Evolutionary conservation across 2,113 vertebrate genomes (phyloP).

Genomic region (Danionella cerebrum): DNA sequence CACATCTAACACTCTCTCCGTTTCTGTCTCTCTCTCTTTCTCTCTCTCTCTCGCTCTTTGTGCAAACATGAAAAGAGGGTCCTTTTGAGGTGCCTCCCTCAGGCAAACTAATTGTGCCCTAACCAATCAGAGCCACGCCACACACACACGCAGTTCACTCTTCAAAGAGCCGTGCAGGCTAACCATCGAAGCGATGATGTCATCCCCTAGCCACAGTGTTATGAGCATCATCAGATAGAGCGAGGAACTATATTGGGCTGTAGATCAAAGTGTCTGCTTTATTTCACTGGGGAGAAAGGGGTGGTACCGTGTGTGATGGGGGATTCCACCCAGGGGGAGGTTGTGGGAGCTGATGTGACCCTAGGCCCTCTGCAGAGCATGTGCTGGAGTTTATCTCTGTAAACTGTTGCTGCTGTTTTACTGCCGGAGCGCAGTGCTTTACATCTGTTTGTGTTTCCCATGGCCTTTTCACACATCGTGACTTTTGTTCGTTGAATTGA

Average conservation of each 20-base stretch:
- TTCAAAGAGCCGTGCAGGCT: conserved; percentile 38
- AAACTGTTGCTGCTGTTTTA: conserved; percentile 6
- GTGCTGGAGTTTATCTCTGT: conserved; percentile 10
- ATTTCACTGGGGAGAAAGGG: not conserved
- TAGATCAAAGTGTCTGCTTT: conserved; percentile 27
- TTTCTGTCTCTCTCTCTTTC: not conserved
- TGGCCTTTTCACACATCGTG: conserved; percentile 1
- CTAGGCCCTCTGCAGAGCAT: conserved; percentile 7
- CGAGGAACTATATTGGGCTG: conserved; percentile 25
- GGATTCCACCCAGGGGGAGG: not conserved
- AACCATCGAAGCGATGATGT: conserved; percentile 43
- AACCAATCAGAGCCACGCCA: conserved; percentile 38
- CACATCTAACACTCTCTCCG: conserved; percentile 1
- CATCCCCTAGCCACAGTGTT: conserved; percentile 31
- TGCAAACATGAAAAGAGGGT: conserved; percentile 28
- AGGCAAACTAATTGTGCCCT: conserved; percentile 31
- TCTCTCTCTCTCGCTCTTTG: conserved; percentile 25
- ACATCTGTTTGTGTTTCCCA: not conserved
- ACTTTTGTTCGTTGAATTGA: no score
- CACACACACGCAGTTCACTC: conserved; percentile 41
- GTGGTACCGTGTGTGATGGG: not conserved
- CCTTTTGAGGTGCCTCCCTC: conserved; percentile 31
- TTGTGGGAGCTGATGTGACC: conserved; percentile 1
- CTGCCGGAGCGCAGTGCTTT: not conserved
- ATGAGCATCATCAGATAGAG: conserved; percentile 26